Base-by-base conservation (phyloP, 2,888 invertebrate genomes). In the Busseola fusca region DNA sequence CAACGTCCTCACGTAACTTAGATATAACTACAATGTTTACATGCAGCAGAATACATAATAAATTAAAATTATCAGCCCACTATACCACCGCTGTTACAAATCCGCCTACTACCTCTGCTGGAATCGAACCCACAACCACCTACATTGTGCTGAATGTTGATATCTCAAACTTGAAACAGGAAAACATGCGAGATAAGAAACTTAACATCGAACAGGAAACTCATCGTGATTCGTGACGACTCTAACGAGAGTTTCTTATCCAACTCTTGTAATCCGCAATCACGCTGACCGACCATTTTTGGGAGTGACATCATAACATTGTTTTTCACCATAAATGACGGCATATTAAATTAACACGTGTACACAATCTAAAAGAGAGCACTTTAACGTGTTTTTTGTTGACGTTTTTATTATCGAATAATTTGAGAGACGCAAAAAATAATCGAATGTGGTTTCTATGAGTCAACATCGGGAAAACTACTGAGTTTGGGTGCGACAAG, bases 321-420 rank as follows among this genome's bases (percentile, higher is more conserved):
- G 90, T 92, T 92, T 91, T 92, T 91, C 87, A 83, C 87, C 85
- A 82, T 84, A 88, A 89, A 91, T 91, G 92, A 91, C 92, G 91
- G 80, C 90, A 91, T 90, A 91, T 88, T 85, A 89, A 86, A 90
- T 88, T 86, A 90, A 87, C 92, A 92, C 91, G 92, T 92, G 92
- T 88, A 87, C 84, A 83, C 80, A 88, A 89, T 91, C 87, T 90
- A 91, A 93, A 92, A 89, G 92, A 92, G 93, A 92, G 92, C 92
- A 89, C 81, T 80, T 85, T 75, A 76, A 74, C 60, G 48, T 64
- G 48, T 64, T 80, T 88, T 88, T 88, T 88, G 83, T 63, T 14
- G 27, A 57, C 10, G 74, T 87, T 89, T 89, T 89, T 88, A 82
- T 57, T 67, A 72, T 40, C 37, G 62, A 75, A 84, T 87, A 86